Conservation (phyloP, 37 sponge, comb jelly and placozoan genomes). For the Axinella damicornis region DNA sequence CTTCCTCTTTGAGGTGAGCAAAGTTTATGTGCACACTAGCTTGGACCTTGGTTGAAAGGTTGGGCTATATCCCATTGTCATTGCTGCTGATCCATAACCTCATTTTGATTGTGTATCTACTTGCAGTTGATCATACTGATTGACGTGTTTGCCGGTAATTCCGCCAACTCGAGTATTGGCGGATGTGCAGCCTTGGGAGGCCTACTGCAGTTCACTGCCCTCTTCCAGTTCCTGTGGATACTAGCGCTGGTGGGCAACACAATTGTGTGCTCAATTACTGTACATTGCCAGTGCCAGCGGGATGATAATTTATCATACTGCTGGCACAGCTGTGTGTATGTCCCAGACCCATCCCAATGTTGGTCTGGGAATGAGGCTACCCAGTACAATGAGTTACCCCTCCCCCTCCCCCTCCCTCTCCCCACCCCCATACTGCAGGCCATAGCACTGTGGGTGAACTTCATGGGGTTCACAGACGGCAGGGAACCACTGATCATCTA, state of each 20-base stretch:
- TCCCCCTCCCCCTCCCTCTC: background rate
- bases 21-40: too few relatives aligned
- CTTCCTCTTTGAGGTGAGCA: constrained; percentile 57
- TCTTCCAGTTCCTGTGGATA: constrained; percentile 76
- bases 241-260: constrained; percentile 51
- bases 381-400: background rate
- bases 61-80: too few relatives aligned
- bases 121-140: constrained; percentile 61
- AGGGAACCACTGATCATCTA: constrained; percentile 69
- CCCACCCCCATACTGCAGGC: constrained; percentile 16
- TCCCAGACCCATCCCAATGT: too few relatives aligned
- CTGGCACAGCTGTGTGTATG: background rate
- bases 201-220: constrained; percentile 60
- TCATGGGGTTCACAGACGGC: constrained; percentile 68
- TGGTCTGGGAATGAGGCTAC: too few relatives aligned
- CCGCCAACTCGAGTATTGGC: background rate
- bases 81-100: too few relatives aligned
- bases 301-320: background rate
- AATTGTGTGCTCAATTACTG: too few relatives aligned
- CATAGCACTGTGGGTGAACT: constrained; percentile 72
- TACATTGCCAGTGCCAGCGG: background rate
- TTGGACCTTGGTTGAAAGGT: too few relatives aligned
- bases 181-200: constrained; percentile 72
- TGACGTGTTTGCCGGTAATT: constrained; percentile 59
- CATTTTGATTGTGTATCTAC: too few relatives aligned